Evolutionary conservation across 2,113 vertebrate species (phyloP).

Genomic region (Bos javanicus): DNA sequence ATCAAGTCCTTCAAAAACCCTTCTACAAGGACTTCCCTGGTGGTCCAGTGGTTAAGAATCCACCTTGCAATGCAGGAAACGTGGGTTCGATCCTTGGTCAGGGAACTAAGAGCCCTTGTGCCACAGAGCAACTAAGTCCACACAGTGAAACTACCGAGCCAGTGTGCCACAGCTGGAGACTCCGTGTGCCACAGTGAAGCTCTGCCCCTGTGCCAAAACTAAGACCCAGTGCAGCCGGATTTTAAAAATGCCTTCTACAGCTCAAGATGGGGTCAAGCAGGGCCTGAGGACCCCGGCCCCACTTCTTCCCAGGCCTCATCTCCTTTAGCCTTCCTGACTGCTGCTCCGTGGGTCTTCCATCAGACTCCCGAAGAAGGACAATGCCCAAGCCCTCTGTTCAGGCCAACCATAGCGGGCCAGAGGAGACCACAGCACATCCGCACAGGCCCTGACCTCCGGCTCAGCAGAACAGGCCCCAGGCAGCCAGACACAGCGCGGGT

Average conservation of each 20-base stretch:
- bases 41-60: background rate
- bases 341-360: background rate
- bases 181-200: background rate
- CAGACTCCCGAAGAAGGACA: background rate
- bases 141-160: background rate
- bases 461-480: background rate
- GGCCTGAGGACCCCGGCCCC: background rate
- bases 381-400: background rate
- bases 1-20: background rate
- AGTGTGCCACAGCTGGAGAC: background rate
- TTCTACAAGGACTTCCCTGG: background rate
- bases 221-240: background rate
- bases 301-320: background rate
- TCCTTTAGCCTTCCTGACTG: background rate
- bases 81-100: background rate
- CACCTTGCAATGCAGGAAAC: background rate
- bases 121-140: background rate
- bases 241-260: background rate
- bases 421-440: rapidly evolving
- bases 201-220: background rate
- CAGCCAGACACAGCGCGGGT: background rate
- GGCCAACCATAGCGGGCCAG: background rate
- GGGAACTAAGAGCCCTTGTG: background rate
- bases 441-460: background rate
- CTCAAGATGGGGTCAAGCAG: background rate